Conservation (phyloP, 2,113 vertebrate genomes). For the Pseudorhombus dupliciocellatus region DNA sequence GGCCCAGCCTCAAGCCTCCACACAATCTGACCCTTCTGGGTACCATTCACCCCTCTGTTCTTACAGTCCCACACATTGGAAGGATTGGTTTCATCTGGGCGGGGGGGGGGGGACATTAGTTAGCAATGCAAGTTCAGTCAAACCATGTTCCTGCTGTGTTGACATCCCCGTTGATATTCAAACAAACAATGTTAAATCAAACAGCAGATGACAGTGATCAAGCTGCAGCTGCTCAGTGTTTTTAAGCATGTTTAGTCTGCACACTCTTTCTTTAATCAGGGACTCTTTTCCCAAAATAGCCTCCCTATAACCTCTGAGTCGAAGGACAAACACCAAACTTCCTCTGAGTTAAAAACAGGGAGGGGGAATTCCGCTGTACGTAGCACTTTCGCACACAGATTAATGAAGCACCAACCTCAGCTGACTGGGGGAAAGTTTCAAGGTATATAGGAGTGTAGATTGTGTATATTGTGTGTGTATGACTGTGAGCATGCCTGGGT, state of each 20-base stretch:
- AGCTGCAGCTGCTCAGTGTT: constrained; percentile 21
- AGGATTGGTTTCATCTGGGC: constrained; percentile 94
- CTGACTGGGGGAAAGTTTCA: constrained; percentile 35
- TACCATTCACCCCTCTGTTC: constrained; percentile 97
- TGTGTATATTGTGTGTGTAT: neutral
- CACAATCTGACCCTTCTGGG: constrained; percentile 96
- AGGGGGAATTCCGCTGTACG: constrained; percentile 64
- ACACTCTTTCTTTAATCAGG: constrained; percentile 56
- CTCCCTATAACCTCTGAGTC: constrained; percentile 56
- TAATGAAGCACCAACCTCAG: constrained; percentile 58
- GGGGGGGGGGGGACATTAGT: neutral
- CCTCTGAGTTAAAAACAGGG: constrained; percentile 52
- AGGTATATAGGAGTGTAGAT: constrained; percentile 9
- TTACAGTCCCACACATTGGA: constrained; percentile 99
- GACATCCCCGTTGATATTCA: constrained; percentile 5
- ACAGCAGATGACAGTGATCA: neutral
- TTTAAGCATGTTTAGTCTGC: constrained; percentile 54
- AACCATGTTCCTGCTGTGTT: neutral
- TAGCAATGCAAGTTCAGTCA: neutral
- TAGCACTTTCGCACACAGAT: constrained; percentile 68
- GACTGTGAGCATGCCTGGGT: neutral
- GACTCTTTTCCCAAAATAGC: constrained; percentile 64
- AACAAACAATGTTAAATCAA: constrained; percentile 18
- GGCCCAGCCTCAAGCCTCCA: constrained; percentile 97
- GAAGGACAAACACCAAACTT: constrained; percentile 69